Conservation (phyloP, 1,140 invertebrate species). For the Cataglyphis hispanica region DNA sequence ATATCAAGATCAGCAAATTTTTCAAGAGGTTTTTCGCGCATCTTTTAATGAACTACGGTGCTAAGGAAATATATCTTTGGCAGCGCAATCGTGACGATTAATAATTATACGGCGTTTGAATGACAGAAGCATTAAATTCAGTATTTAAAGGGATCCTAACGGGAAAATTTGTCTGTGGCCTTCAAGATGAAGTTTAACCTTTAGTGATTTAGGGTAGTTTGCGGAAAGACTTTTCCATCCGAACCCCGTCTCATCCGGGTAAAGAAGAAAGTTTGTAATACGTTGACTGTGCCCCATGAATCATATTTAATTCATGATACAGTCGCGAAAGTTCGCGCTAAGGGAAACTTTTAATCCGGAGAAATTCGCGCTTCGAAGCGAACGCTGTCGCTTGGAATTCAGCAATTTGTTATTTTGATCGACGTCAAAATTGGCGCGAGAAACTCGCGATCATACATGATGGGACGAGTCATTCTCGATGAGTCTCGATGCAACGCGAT, state of each 20-base stretch:
- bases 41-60: slow-evolving; percentile 13
- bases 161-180: neutral
- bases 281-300: slow-evolving; percentile 24
- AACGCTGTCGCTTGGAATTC: neutral
- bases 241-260: slow-evolving; percentile 15
- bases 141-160: slow-evolving; percentile 26
- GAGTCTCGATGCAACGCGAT: neutral
- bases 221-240: slow-evolving; percentile 26
- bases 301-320: slow-evolving; percentile 61
- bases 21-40: neutral
- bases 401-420: slow-evolving; percentile 16
- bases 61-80: slow-evolving; percentile 3
- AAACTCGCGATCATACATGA: neutral
- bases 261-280: slow-evolving; percentile 41
- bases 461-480: slow-evolving; percentile 21
- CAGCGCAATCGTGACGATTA: neutral
- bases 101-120: slow-evolving; percentile 3
- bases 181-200: neutral
- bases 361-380: neutral
- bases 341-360: slow-evolving; percentile 37
- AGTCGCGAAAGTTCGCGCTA: neutral
- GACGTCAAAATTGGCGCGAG: neutral
- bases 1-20: neutral
- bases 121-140: slow-evolving; percentile 1
- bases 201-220: slow-evolving; percentile 46